Base-by-base conservation (phyloP, 2,113 vertebrate species). In the Manacus vitellinus region DNA sequence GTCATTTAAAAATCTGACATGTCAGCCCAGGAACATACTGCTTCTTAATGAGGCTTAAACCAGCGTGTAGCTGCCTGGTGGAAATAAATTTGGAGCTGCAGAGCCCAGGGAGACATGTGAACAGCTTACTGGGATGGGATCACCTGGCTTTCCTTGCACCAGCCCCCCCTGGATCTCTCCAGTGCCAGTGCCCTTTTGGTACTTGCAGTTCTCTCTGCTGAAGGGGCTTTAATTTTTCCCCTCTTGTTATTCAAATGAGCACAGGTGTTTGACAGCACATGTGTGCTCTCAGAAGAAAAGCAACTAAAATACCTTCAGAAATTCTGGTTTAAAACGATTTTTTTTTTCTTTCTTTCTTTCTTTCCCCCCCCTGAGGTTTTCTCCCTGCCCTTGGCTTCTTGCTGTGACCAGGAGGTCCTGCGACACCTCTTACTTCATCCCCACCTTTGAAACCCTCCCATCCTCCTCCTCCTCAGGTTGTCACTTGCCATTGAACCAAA, bases 41-140 rank as follows among this genome's bases (percentile, higher is more conserved):
- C 88, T 89, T n/a, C 86, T 87, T 93, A 86, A 92, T 79, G 89
- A 90, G 94, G 83, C 83, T 95, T 95, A 84, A 85, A 95, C 20
- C 91, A 67, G 56, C 9, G 1, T 17, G 83, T 9, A 41, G 67
- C 94, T 94, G 92, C 88, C 41, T 30, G 62, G 17, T 68, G 76
- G 81, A 73, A 87, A n/a, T 33, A 20, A 8, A 23, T 68, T 39
- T 2, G 66, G 91, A 72, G 74, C 51, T 74, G 85, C 23, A 66
- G 73, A 71, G 19, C 0, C 3, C 56, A 63, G 54, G 70, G 61
- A 81, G 67, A 51, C 14, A 6, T 46, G 46, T 33, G 79, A 52
- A 14, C 30, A 20, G 59, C 44, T 91, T 33, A 1, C 47, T 8
- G 83, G 83, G 79, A 12, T 51, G 89, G 71, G 33, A 15, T 89